phyloP scores from a whole-genome alignment of 2,888 invertebrate genomes.

The Orthosia gothica region DNA sequence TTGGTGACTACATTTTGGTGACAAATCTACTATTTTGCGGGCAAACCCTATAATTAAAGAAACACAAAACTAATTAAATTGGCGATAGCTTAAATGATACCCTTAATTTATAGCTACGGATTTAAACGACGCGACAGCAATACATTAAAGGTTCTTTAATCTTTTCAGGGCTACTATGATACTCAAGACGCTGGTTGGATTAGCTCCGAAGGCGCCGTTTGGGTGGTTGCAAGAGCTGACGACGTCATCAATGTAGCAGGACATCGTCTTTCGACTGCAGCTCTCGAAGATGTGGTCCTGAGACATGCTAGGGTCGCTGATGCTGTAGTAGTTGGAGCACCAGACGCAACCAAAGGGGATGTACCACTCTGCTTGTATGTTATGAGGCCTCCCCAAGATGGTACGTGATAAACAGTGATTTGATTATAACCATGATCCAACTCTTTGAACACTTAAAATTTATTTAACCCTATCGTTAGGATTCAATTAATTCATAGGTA shows the following conservation, averaged over 20 bases:
- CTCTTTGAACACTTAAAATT: background rate
- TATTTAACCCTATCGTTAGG: background rate
- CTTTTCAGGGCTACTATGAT: constrained; percentile 95
- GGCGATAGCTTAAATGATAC: too few relatives aligned
- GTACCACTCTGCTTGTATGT: constrained; percentile 97
- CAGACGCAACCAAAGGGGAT: constrained; percentile 97
- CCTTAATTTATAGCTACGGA: too few relatives aligned
- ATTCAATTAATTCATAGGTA: background rate
- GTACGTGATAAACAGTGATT: constrained; percentile 76
- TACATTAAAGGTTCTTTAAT: background rate
- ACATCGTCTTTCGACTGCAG: constrained; percentile 97
- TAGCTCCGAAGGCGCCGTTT: constrained; percentile 96
- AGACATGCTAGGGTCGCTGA: constrained; percentile 97
- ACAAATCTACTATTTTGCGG: too few relatives aligned
- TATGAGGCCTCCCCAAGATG: constrained; percentile 92
- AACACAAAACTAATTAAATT: too few relatives aligned
- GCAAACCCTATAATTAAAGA: too few relatives aligned
- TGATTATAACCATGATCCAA: background rate
- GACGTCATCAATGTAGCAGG: constrained; percentile 99
- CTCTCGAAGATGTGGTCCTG: constrained; percentile 97
- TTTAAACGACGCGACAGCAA: too few relatives aligned
- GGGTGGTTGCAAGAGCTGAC: constrained; percentile 97
- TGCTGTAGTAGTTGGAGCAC: constrained; percentile 97
- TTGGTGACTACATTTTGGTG: too few relatives aligned
- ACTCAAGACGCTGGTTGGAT: constrained; percentile 98